Evolutionary conservation across 2,888 invertebrate genomes (phyloP).

Genomic region (Polydrusus tereticollis): DNA sequence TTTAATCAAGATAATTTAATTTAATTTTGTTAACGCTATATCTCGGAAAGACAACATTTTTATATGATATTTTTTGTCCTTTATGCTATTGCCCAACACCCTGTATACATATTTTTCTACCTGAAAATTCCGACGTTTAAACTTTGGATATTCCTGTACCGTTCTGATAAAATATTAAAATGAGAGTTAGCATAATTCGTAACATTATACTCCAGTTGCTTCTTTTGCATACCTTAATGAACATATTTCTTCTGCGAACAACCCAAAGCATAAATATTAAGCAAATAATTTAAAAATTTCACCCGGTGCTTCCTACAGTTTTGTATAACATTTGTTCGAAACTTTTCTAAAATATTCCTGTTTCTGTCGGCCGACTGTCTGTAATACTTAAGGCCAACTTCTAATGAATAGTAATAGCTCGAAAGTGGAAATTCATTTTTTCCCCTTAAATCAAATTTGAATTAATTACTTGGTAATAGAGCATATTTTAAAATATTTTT

Average conservation of each 20-base stretch:
- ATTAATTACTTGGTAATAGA: constrained; percentile 45
- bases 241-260: constrained; percentile 51
- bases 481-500: neutral
- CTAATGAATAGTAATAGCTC: constrained; percentile 51
- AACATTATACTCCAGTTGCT: constrained; percentile 50
- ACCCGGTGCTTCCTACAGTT: constrained; percentile 47
- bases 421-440: constrained; percentile 46
- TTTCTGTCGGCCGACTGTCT: constrained; percentile 48
- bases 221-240: constrained; percentile 51
- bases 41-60: too few relatives aligned
- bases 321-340: constrained; percentile 50
- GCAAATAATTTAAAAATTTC: constrained; percentile 52
- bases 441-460: constrained; percentile 39
- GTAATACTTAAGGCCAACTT: constrained; percentile 51
- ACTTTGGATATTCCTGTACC: constrained; percentile 34
- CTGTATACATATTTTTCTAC: neutral
- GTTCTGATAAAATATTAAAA: constrained; percentile 49
- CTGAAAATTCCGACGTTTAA: constrained; percentile 17
- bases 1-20: too few relatives aligned
- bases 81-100: too few relatives aligned
- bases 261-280: constrained; percentile 51
- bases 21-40: too few relatives aligned
- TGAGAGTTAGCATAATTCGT: constrained; percentile 49
- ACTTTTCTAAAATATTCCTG: constrained; percentile 50
- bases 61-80: too few relatives aligned